Evolutionary conservation across 2,888 invertebrate species (phyloP).

Genomic region (Tubulanus polymorphus): DNA sequence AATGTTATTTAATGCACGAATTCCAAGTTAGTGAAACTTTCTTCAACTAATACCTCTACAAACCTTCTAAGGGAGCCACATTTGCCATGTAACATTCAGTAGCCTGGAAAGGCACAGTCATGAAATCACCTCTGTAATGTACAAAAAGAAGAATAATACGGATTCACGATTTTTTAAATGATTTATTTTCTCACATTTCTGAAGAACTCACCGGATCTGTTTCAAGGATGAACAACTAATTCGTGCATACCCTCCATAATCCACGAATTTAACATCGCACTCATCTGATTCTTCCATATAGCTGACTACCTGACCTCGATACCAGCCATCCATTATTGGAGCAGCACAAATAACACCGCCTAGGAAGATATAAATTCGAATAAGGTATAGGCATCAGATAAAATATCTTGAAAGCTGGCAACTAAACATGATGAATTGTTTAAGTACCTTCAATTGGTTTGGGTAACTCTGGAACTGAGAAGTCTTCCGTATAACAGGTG

Average conservation of each 20-base stretch:
- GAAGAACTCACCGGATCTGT: conserved; percentile 68
- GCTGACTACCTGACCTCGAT: conserved; percentile 76
- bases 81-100: conserved; percentile 81
- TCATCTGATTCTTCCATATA: conserved; percentile 65
- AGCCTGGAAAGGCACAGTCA: conserved; percentile 94
- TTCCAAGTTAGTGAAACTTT: background rate
- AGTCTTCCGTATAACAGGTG: conserved; percentile 70
- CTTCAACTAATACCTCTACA: conserved; percentile 9
- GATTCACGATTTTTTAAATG: background rate
- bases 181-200: background rate
- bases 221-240: conserved; percentile 74
- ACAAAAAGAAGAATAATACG: background rate
- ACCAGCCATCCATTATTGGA: conserved; percentile 78
- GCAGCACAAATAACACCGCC: conserved; percentile 86
- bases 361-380: conserved; percentile 52
- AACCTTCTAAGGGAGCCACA: conserved; percentile 43
- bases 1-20: background rate
- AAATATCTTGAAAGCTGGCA: background rate
- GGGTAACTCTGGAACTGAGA: conserved; percentile 74
- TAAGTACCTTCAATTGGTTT: conserved; percentile 69
- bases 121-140: conserved; percentile 72
- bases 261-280: conserved; percentile 82
- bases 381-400: background rate
- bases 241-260: conserved; percentile 88
- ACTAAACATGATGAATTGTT: background rate